Evolutionary conservation across 2,113 vertebrate species (phyloP), one percentile per base, ranked within the genome.

Genomic region (Antechinus stuartii): DNA sequence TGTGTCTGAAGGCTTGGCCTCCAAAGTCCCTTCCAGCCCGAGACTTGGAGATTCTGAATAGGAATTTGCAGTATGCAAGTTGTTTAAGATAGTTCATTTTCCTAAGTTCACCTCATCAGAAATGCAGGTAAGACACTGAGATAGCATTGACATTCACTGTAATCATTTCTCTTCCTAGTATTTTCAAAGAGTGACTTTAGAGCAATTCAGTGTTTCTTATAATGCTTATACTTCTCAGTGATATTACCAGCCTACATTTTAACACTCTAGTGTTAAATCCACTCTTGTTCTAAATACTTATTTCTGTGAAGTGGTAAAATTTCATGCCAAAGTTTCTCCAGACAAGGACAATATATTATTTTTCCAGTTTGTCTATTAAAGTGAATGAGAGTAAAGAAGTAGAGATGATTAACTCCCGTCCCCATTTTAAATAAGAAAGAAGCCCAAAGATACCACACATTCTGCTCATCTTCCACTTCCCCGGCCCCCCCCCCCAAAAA

Each of bases 291-390:
- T 90, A 95, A 93, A 92, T 94, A 49, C 4, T 2, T 35, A 56
- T 94, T 54, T 95, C 16, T 16, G 46, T 91, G 61, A 93, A 89
- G n/a, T 89, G 90, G 14, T 56, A 35, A 94, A 90, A 42, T 35
- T 8, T 90, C 6, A 61, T 0, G 8, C 61, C 30, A 91, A 89
- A 16, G 84, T 96, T 35, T 90, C 35, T 56, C 42, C 92, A 90
- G 12, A 91, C 11, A 90, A 57, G 19, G 11, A 55, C 89, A 92
- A 55, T 52, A 2, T 92, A 68, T 54, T 89, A 42, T 93, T 61
- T 14, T 92, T 89, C 24, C 52, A 91, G 2, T 47, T 92, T 47
- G 27, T 30, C 42, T 92, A 16, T 23, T 47, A 27, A 92, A 92
- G 19, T 23, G 7, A 84, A 93, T 26, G 14, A 90, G 42, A 54